Evolutionary conservation across 2,113 vertebrate genomes (phyloP).

Genomic region (Varanus salvator): DNA sequence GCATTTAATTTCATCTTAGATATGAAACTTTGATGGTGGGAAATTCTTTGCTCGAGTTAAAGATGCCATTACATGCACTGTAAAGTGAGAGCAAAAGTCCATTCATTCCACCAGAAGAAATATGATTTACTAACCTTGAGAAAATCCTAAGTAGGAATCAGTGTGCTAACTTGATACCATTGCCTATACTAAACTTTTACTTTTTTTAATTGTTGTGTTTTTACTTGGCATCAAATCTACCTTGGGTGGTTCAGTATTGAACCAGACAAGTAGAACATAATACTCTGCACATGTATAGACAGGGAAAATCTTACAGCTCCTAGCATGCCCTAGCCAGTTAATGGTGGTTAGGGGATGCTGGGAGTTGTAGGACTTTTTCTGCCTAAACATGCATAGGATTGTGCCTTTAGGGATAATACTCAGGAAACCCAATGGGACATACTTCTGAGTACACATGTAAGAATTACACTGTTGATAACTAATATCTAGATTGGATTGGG

Average conservation of each 20-base stretch:
- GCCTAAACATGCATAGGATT: no score
- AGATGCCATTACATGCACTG: conserved; percentile 19
- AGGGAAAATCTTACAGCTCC: no score
- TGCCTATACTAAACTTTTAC: background rate
- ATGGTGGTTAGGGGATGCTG: no score
- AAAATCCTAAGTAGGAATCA: background rate
- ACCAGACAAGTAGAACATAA: background rate
- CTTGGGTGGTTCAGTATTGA: background rate
- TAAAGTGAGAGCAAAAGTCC: conserved; percentile 6
- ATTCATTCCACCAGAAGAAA: conserved; percentile 14
- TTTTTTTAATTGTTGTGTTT: background rate
- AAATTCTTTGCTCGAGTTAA: conserved; percentile 25
- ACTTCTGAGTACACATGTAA: no score
- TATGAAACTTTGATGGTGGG: background rate
- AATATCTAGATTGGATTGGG: no score
- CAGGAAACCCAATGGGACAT: no score
- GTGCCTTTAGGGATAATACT: no score
- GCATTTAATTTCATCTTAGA: background rate
- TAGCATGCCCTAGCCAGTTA: no score
- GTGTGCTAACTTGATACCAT: background rate
- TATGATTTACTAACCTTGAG: background rate
- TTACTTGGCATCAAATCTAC: background rate
- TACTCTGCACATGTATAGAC: no score
- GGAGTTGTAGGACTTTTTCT: no score
- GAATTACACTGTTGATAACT: no score